These are phyloP conservation scores for Eudyptes chrysolophus DNA, from an alignment of 2,113 vertebrate species.

Conservation along the genomic window DNA sequence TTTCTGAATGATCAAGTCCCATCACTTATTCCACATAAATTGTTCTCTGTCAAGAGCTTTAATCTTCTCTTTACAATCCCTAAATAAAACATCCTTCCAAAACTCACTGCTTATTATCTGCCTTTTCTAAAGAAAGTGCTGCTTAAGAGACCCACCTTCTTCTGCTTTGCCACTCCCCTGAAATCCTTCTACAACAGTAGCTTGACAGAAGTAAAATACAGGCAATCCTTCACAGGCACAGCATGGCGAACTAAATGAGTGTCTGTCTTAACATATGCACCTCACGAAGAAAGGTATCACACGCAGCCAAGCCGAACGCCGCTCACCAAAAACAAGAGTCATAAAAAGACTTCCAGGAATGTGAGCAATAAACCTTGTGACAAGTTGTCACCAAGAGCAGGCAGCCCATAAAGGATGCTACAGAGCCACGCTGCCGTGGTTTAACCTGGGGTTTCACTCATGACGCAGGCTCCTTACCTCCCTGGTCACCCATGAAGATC, in stretches of 20 bases:
- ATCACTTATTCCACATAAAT: neutral
- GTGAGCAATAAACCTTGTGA: neutral
- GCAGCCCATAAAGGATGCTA: neutral
- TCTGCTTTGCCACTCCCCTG: neutral
- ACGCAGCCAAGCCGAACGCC: neutral
- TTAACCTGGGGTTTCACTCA: neutral
- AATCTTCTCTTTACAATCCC: slow-evolving; percentile 1
- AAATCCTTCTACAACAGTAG: neutral
- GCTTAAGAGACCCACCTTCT: neutral
- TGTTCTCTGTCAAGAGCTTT: neutral
- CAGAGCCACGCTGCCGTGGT: neutral
- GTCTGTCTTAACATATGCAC: neutral
- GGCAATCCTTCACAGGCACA: neutral
- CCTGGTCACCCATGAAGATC: accelerated
- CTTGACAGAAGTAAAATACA: neutral
- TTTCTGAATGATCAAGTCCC: neutral
- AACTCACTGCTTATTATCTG: neutral
- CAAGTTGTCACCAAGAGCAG: neutral
- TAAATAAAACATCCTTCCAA: slow-evolving; percentile 21
- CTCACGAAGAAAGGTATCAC: neutral
- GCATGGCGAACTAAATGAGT: accelerated
- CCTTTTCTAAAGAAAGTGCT: neutral
- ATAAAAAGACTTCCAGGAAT: neutral
- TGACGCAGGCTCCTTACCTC: neutral
- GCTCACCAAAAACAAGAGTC: neutral